Evolutionary conservation across 2,797 vertebrate species (phyloP).

Genomic region (Nyctalus aviator): DNA sequence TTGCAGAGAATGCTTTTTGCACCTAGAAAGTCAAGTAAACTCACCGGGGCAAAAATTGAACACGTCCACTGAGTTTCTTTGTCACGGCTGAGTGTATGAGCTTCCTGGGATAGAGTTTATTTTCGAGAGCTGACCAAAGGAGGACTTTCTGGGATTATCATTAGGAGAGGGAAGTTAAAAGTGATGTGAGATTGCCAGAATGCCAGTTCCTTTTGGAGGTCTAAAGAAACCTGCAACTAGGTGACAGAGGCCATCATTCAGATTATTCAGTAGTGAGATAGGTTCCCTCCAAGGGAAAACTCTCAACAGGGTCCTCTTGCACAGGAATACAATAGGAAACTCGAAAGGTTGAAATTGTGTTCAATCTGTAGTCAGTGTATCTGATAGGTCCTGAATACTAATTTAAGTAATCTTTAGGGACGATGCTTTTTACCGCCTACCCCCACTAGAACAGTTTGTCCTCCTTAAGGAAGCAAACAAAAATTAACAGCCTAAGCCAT

Average conservation of each 20-base stretch:
- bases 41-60: background rate
- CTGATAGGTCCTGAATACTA: background rate
- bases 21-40: background rate
- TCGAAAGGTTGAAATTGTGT: background rate
- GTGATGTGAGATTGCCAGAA: background rate
- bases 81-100: background rate
- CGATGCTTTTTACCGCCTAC: background rate
- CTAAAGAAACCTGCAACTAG: background rate
- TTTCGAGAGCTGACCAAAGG: background rate
- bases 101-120: background rate
- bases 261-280: constrained; percentile 5
- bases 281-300: background rate
- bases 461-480: background rate
- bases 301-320: background rate
- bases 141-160: background rate
- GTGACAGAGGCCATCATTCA: background rate
- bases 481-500: background rate
- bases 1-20: background rate
- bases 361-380: background rate
- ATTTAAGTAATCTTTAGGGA: background rate
- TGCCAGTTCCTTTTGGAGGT: background rate
- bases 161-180: constrained; percentile 1
- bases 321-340: background rate
- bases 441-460: background rate
- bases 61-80: constrained; percentile 7